A percentile compares a stretch with the other conserved stretches of the same genome.
phyloP scores from a whole-genome alignment of 1,140 invertebrate genomes.

The Bradysia coprophila region DNA sequence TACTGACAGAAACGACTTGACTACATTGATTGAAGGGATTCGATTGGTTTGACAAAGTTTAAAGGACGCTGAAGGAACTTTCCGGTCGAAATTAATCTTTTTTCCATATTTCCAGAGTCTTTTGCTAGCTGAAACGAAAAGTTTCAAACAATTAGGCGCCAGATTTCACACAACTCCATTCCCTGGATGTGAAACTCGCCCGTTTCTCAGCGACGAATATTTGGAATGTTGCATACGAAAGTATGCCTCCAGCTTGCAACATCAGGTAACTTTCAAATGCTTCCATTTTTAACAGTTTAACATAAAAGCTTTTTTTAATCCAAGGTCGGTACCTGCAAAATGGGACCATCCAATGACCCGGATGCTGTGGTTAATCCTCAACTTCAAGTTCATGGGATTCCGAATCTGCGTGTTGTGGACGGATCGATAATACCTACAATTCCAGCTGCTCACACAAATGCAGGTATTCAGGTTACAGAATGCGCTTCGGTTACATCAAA shows the following conservation, averaged over 20 bases:
- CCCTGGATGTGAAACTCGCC: constrained; percentile 40
- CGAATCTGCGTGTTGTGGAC: constrained; percentile 47
- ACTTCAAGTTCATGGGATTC: constrained; percentile 48
- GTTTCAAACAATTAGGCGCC: constrained; percentile 38
- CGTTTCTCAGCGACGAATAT: constrained; percentile 45
- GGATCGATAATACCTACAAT: constrained; percentile 50
- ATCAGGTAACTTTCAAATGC: no score
- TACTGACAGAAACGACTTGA: constrained; percentile 39
- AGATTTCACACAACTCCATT: constrained; percentile 39
- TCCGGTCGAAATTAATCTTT: no score
- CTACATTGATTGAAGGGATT: constrained; percentile 48
- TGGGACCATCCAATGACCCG: constrained; percentile 48
- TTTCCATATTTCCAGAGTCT: constrained; percentile 32
- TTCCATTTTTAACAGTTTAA: no score
- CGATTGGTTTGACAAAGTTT: constrained; percentile 45
- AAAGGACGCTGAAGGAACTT: no score
- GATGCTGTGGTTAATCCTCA: constrained; percentile 55
- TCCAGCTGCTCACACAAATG: constrained; percentile 38
- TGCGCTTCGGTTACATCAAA: no score
- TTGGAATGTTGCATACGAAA: constrained; percentile 52
- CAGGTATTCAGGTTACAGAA: no score
- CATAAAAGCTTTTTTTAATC: no score
- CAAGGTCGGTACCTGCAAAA: constrained; percentile 59
- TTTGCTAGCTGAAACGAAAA: constrained; percentile 33
- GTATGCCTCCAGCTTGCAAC: constrained; percentile 47